Percentiles rank a stretch among this genome's conserved stretches.
Conservation (phyloP, 2,797 vertebrate species). For the Brachyrhaphis roseni region DNA sequence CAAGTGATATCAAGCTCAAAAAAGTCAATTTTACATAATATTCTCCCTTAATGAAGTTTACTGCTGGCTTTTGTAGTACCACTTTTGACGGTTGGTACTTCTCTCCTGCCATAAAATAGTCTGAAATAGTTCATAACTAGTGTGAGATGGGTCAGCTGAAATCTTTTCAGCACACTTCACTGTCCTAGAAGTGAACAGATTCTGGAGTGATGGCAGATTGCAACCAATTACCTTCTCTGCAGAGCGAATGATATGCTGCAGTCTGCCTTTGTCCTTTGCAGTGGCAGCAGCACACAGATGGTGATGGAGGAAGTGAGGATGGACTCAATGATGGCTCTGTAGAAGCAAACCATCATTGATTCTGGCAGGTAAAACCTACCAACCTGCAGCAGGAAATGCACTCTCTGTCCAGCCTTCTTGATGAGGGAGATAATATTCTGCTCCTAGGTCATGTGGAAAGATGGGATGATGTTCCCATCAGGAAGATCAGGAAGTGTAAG, state of each 20-base stretch:
- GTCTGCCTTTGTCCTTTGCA: conserved; percentile 6
- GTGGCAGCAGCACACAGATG: conserved; percentile 1
- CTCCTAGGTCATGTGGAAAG: not conserved
- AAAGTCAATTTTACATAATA: too few species aligned
- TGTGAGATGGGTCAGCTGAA: conserved; percentile 11
- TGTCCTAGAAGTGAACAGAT: conserved; percentile 5
- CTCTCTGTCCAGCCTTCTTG: not conserved
- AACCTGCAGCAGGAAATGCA: not conserved
- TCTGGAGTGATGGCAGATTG: conserved; percentile 22
- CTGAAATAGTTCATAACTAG: conserved; percentile 6
- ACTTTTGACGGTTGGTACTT: not conserved
- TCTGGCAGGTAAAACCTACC: not conserved
- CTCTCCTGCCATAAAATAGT: conserved; percentile 2
- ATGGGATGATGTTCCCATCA: not conserved
- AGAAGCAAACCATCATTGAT: conserved; percentile 1
- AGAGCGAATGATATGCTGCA: conserved; percentile 7
- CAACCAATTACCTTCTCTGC: conserved; percentile 16
- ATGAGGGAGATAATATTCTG: not conserved
- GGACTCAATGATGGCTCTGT: not conserved
- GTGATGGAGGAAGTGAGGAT: conserved; percentile 10
- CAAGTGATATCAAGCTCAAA: too few species aligned
- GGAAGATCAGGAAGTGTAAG: not conserved
- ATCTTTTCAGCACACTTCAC: conserved; percentile 1
- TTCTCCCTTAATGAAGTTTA: not conserved
- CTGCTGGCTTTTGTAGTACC: not conserved